Conservation (phyloP, 2,797 vertebrate species). For the Cheirogaleus major region DNA sequence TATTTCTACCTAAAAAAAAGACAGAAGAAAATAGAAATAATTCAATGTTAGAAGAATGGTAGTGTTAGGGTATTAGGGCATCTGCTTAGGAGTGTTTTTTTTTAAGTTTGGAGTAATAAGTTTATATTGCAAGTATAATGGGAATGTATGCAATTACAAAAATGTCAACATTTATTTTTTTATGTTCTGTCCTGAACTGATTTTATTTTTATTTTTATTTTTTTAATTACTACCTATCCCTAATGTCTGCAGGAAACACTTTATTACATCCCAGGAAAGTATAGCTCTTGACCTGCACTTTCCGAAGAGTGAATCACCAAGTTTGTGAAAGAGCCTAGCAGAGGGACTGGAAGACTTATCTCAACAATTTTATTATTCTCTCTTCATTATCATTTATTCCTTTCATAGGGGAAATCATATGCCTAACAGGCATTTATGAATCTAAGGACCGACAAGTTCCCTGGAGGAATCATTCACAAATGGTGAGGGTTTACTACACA, state of each 20-base stretch:
- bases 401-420: slow-evolving; percentile 24
- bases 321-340: background rate
- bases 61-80: background rate
- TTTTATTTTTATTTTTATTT: background rate
- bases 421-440: slow-evolving; percentile 30
- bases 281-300: background rate
- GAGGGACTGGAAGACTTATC: background rate
- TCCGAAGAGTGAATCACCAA: background rate
- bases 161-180: background rate
- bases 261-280: background rate
- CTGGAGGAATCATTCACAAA: background rate
- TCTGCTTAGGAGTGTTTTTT: background rate
- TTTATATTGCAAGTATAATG: background rate
- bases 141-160: background rate
- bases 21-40: background rate
- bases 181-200: background rate
- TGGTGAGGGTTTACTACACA: background rate
- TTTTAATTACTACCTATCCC: background rate
- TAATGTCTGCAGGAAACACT: background rate
- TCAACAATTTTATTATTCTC: background rate
- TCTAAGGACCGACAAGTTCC: slow-evolving; percentile 11
- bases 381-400: background rate
- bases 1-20: background rate
- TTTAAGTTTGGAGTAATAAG: background rate
- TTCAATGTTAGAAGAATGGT: background rate